Base-by-base conservation (phyloP, 2,113 vertebrate species). In the Spea bombifrons region DNA sequence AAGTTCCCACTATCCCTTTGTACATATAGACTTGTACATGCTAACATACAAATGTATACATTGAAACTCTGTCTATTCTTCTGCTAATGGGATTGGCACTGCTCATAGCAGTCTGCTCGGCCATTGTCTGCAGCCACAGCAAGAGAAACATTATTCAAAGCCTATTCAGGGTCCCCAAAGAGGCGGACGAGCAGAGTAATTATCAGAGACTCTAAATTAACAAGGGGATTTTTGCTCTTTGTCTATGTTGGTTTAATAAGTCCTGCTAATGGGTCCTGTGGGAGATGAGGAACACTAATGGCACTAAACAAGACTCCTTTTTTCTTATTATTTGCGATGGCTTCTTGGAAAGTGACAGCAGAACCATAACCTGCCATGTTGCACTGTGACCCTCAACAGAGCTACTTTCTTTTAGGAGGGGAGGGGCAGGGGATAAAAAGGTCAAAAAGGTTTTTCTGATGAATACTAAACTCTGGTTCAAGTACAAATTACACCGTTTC, bases 121-220 rank as follows among this genome's bases (percentile, higher is more conserved):
- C 88, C 81, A 92, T 92, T 93, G 90, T 93, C 90, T 87, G 86
- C 7, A 79, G 73, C 89, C 90, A 84, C 87, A 87, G 92, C 87
- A 92, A 93, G 88, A 91, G 91, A 92, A 93, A 94, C 92, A 92
- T 93, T 93, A 91, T 92, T 94, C 89, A 93, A 92, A 92, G 89
- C 83, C 88, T 86, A 92, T 93, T 94, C 90, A 92, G 84, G 84
- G 73, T 81, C 85, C 86, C 77, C 86, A 89, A 90, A 90, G 90
- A 89, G 90, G 90, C 88, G 70, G 89, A 87, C 82, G 87, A 88
- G 88, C 89, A 82, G 82, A 93, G 91, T 92, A 93, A 94, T 95
- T 94, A 94, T 91, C 82, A 66, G 85, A 90, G 87, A 86, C 87
- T 89, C 87, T 90, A 86, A 88, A 92, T 91, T 92, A 92, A 90